These are phyloP conservation scores for Thecophora atra DNA, from an alignment of 2,888 invertebrate species.

Conservation along the genomic window DNA sequence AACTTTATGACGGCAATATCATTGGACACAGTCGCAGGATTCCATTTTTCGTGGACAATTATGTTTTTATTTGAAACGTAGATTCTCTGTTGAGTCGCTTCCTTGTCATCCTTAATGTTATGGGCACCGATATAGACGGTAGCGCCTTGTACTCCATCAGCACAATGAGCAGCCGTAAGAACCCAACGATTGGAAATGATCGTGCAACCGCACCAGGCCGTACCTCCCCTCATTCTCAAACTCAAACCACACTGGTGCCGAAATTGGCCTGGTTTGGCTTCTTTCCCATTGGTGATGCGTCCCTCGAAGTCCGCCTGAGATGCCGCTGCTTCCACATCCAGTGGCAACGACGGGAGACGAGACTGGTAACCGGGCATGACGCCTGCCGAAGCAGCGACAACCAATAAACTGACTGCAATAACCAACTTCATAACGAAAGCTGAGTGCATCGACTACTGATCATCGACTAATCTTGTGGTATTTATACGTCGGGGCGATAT, in stretches of 20 bases:
- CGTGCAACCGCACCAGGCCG: conserved; percentile 54
- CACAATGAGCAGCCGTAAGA: conserved; percentile 54
- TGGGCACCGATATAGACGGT: conserved; percentile 49
- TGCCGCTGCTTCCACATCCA: conserved; percentile 33
- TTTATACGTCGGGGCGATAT: background rate
- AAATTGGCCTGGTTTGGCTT: conserved; percentile 54
- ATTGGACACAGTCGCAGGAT: conserved; percentile 44
- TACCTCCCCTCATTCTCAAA: conserved; percentile 43
- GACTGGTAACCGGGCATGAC: conserved; percentile 48
- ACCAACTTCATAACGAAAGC: conserved; percentile 18
- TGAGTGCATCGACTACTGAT: background rate
- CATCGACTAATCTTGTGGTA: no score
- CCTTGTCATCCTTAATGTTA: conserved; percentile 43
- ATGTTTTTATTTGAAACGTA: conserved; percentile 43
- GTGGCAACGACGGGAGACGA: conserved; percentile 45
- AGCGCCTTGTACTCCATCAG: conserved; percentile 41
- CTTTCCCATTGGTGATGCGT: conserved; percentile 57
- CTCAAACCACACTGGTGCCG: conserved; percentile 59
- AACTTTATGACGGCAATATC: conserved; percentile 56
- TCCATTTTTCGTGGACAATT: conserved; percentile 47
- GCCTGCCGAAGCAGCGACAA: conserved; percentile 36
- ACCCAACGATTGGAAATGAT: conserved; percentile 49
- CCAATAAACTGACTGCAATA: conserved; percentile 35
- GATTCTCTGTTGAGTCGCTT: conserved; percentile 47
- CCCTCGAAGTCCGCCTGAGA: conserved; percentile 38